Evolutionary conservation across 2,113 vertebrate species (phyloP).

Genomic region (Sturnus vulgaris): DNA sequence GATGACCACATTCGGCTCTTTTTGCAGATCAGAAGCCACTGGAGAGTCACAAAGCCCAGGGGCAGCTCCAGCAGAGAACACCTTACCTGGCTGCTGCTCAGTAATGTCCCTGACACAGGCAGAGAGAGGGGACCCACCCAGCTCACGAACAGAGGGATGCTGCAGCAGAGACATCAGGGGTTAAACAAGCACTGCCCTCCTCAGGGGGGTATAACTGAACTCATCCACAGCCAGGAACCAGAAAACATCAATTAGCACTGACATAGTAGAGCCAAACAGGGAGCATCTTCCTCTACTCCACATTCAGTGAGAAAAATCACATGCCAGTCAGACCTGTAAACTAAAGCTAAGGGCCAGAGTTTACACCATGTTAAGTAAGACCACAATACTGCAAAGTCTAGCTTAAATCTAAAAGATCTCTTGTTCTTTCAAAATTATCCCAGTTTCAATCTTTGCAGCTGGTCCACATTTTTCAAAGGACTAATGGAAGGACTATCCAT

Average conservation of each 20-base stretch:
- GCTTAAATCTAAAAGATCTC: neutral
- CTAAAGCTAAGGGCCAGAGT: neutral
- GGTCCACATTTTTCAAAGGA: neutral
- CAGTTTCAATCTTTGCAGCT: neutral
- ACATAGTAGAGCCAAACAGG: neutral
- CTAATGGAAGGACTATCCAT: neutral
- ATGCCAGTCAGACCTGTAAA: fast-evolving
- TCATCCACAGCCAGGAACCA: neutral
- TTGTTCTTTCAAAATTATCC: neutral
- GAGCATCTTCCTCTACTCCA: neutral
- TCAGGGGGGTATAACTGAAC: neutral
- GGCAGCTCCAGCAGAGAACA: neutral
- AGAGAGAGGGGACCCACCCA: neutral
- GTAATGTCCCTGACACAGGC: neutral
- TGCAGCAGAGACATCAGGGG: neutral
- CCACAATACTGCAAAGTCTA: neutral
- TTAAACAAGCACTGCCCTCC: neutral
- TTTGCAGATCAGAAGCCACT: neutral
- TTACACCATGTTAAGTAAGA: neutral
- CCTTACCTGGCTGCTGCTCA: neutral
- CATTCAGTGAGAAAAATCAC: neutral
- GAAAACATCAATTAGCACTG: neutral
- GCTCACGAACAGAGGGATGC: fast-evolving
- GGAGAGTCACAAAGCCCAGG: neutral
- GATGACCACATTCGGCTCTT: fast-evolving